phyloP scores from a whole-genome alignment of 2,888 invertebrate genomes.

The Malthinus flaveolus region DNA sequence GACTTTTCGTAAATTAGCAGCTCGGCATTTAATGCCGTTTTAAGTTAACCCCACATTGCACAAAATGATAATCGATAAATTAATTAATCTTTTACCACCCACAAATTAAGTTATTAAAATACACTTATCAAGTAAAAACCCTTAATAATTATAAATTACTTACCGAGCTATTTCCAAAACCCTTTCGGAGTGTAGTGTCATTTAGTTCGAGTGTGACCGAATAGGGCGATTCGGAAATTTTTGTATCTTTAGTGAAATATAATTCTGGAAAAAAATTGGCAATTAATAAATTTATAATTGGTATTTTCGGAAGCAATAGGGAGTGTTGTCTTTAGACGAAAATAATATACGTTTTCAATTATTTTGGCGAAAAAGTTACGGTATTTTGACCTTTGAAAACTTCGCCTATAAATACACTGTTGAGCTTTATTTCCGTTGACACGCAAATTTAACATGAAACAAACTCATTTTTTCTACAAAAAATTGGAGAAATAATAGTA shows the following conservation, averaged over 20 bases:
- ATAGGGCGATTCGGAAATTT: conserved; percentile 54
- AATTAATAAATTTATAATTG: background rate
- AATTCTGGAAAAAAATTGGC: conserved; percentile 41
- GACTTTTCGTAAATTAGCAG: too few relatives aligned
- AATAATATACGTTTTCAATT: too few relatives aligned
- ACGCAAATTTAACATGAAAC: background rate
- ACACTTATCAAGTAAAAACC: too few relatives aligned
- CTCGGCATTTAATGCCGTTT: too few relatives aligned
- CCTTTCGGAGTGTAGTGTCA: conserved; percentile 56
- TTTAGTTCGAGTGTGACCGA: conserved; percentile 58
- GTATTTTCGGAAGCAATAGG: background rate
- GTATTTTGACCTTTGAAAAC: background rate
- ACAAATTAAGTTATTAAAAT: too few relatives aligned
- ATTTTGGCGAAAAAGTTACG: background rate
- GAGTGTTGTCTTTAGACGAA: background rate
- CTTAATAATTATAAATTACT: conserved; percentile 35
- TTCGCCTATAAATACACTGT: background rate
- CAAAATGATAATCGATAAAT: too few relatives aligned
- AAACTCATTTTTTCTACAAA: too few relatives aligned
- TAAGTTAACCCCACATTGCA: too few relatives aligned
- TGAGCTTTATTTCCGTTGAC: background rate
- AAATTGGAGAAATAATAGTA: too few relatives aligned
- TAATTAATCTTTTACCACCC: too few relatives aligned
- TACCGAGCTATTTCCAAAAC: conserved; percentile 53
- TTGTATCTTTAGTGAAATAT: conserved; percentile 39